Base-by-base conservation (phyloP, 2,797 vertebrate species). In the Ciconia nigra region DNA sequence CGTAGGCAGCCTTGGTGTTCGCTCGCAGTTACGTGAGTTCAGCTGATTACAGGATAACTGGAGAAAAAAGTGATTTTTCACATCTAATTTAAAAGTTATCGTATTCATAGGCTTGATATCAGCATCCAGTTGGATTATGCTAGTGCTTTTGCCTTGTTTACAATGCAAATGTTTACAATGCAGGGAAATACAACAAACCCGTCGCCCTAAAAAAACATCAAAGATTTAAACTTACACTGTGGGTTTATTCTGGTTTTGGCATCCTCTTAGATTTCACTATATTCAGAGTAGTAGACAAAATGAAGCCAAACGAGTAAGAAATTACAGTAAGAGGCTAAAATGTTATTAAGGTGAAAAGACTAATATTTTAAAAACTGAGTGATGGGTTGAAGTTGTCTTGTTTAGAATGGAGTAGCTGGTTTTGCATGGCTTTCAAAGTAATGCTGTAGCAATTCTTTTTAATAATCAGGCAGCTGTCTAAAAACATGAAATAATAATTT, bases 81-180 rank as follows among this genome's bases (percentile, higher is more conserved):
- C 13, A 9, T n/a, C 3, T 11, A 21, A 15, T 37, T 18, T 18
- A 7, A 19, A 28, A 69, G 41, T 29, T 22, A 17, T 2, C 3
- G 0, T 35, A 1, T 59, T 66, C 21, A 0, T 20, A 15, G 66
- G 13, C 52, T 57, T 29, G 59, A 3, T 54, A 5, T 3, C 70
- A 55, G 41, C 44, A 11, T 11, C 0, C 1, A 7, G 22, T 4
- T 87, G 89, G 35, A 22, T 54, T 46, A 1, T 19, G 33, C 8
- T 46, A 22, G 11, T 51, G 55, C 18, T 85, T 41, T n/a, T 31
- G 14, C 49, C 29, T 76, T 16, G 18, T 62, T 54, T 42, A 22
- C n/a, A 46, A 3, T 14, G 16, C 58, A 58, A 24, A 22, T 58
- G 14, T 15, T 58, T 58, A 20, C 57, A 37, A 12, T 17, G 24